Conservation (phyloP, 2,797 vertebrate species). For the Halcyon chelicuti region DNA sequence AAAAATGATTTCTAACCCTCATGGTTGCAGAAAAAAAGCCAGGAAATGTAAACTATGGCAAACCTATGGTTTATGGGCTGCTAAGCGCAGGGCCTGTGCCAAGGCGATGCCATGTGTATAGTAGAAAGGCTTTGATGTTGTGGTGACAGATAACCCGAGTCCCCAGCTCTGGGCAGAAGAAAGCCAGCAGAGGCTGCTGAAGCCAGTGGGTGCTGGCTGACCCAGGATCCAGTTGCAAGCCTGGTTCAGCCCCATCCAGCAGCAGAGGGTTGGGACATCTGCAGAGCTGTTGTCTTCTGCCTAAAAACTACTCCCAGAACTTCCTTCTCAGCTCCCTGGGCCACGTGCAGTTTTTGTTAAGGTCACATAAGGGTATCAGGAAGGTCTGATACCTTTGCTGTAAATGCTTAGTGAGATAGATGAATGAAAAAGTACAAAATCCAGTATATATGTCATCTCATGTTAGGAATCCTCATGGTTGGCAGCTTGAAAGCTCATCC, state of each 20-base stretch:
- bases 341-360: not conserved
- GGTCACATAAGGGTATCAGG: not conserved
- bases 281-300: not conserved
- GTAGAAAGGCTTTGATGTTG: not conserved
- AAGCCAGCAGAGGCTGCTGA: not conserved
- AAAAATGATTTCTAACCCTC: not conserved
- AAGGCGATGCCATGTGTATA: not conserved
- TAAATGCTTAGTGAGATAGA: not conserved
- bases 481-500: not conserved
- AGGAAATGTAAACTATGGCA: not conserved
- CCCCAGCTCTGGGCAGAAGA: not conserved
- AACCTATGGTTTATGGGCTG: not conserved
- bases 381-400: not conserved
- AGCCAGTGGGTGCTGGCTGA: not conserved
- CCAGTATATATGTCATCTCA: not conserved
- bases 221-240: not conserved
- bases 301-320: not conserved
- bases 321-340: not conserved
- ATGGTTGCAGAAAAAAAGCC: not conserved
- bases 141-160: not conserved
- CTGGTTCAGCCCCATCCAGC: not conserved
- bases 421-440: conserved; percentile 13
- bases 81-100: not conserved
- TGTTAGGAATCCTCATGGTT: not conserved
- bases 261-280: not conserved